Conservation (phyloP, 1,140 invertebrate genomes). For the Cherax destructor region DNA sequence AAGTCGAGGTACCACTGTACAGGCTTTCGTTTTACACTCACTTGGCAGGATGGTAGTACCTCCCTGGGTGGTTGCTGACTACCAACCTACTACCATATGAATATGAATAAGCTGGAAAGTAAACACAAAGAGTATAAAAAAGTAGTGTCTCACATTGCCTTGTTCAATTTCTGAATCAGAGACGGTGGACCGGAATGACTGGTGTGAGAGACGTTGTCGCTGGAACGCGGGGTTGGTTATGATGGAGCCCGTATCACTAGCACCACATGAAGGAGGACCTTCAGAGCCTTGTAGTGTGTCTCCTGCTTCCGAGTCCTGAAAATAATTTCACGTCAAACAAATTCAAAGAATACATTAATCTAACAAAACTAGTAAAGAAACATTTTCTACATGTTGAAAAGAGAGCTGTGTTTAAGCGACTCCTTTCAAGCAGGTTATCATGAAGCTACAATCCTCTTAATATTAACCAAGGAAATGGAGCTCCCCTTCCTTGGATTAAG, state of each 20-base stretch:
- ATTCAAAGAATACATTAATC: background rate
- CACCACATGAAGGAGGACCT: conserved; percentile 76
- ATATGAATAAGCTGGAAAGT: too few species aligned
- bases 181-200: conserved; percentile 72
- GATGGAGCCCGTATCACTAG: conserved; percentile 85
- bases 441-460: too few species aligned
- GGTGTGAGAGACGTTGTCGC: conserved; percentile 76
- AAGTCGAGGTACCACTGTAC: too few species aligned
- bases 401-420: background rate
- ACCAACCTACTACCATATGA: too few species aligned
- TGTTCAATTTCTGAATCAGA: conserved; percentile 72
- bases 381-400: background rate
- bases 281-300: conserved; percentile 71
- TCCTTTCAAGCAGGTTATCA: too few species aligned
- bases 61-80: too few species aligned
- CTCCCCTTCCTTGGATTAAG: too few species aligned
- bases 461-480: too few species aligned
- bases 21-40: too few species aligned
- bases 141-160: conserved; percentile 71
- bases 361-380: background rate
- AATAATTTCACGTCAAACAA: too few species aligned
- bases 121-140: background rate
- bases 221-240: conserved; percentile 86
- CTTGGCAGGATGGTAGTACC: too few species aligned
- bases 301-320: conserved; percentile 58